Percentiles rank a stretch among this genome's conserved stretches.
phyloP scores from a whole-genome alignment of 2,888 invertebrate species.

The Cotesia congregata region DNA sequence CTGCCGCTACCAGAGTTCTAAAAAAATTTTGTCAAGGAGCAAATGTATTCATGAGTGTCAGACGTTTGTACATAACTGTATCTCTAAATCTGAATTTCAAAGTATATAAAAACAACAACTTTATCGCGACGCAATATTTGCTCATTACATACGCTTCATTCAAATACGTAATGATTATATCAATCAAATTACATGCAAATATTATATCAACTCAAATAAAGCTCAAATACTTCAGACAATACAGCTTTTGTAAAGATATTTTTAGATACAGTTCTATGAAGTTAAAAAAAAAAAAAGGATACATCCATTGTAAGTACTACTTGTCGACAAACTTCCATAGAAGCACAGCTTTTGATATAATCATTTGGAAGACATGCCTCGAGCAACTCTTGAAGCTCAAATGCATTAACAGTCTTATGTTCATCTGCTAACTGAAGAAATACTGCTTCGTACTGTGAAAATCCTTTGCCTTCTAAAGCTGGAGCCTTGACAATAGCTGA shows the following conservation, averaged over 20 bases:
- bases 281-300: conserved; percentile 71
- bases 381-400: conserved; percentile 89
- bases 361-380: conserved; percentile 93
- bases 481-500: conserved; percentile 85
- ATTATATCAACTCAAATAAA: too few species aligned
- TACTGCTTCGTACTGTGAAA: conserved; percentile 89
- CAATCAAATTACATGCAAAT: too few species aligned
- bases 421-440: conserved; percentile 93
- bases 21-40: conserved; percentile 43
- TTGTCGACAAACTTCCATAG: conserved; percentile 91
- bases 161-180: too few species aligned
- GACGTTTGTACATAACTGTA: background rate
- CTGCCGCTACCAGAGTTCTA: conserved; percentile 85
- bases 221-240: background rate
- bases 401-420: conserved; percentile 90
- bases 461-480: conserved; percentile 79
- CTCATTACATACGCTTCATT: too few species aligned
- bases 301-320: conserved; percentile 91
- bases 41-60: background rate
- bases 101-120: too few species aligned
- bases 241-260: too few species aligned
- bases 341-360: conserved; percentile 94
- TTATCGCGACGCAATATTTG: too few species aligned
- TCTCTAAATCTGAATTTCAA: background rate
- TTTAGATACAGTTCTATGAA: too few species aligned